phyloP scores from a whole-genome alignment of 2,888 invertebrate species.

The Xanthorhoe spadicearia region DNA sequence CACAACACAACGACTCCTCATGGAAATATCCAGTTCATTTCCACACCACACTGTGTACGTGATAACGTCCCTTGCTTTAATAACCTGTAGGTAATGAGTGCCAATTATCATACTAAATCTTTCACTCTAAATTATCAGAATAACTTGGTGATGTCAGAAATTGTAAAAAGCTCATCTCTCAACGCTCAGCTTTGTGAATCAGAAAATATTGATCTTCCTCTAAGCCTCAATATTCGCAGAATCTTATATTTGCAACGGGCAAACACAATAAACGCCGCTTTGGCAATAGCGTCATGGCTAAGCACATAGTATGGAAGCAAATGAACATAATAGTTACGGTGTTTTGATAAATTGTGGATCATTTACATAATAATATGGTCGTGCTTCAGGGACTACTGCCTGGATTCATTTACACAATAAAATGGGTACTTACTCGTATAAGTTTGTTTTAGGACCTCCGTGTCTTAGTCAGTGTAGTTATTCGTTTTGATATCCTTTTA shows the following conservation, averaged over 20 bases:
- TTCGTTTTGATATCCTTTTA: neutral
- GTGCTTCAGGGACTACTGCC: neutral
- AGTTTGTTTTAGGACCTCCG: neutral
- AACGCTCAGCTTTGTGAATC: conserved; percentile 2
- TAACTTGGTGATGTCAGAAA: conserved; percentile 3
- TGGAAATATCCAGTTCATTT: neutral
- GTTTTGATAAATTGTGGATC: neutral
- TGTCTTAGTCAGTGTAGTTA: neutral
- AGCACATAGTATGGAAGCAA: neutral
- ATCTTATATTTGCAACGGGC: conserved; percentile 12
- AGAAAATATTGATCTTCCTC: conserved; percentile 27
- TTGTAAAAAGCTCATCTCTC: conserved; percentile 21
- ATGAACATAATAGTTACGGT: neutral
- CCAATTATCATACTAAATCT: too few species aligned
- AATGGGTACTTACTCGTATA: neutral
- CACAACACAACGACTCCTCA: neutral
- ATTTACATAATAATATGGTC: neutral
- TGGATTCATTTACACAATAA: neutral
- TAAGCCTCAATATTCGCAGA: conserved; percentile 24
- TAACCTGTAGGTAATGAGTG: neutral
- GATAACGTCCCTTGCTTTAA: neutral
- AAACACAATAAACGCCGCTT: conserved; percentile 18
- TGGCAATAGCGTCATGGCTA: neutral
- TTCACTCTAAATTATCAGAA: neutral
- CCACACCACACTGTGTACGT: neutral